Conservation (phyloP, 2,113 vertebrate species). For the Otus sunia region DNA sequence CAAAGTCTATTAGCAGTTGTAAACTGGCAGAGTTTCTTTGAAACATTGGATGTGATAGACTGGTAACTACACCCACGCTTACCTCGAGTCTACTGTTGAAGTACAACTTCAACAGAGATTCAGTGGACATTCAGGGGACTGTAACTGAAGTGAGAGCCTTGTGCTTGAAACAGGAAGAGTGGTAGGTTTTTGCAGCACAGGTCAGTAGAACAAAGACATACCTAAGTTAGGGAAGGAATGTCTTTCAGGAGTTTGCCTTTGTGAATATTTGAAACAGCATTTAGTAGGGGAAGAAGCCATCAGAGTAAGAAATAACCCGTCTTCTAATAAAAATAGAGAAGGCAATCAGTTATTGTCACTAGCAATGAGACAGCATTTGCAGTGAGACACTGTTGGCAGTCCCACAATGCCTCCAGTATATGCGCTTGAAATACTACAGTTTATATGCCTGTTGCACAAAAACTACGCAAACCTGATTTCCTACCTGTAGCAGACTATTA, state of each 20-base stretch:
- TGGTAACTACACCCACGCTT: not conserved
- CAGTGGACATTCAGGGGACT: not conserved
- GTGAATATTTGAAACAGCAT: not conserved
- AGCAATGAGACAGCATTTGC: not conserved
- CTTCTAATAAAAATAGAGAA: not conserved
- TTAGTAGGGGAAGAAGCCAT: not conserved
- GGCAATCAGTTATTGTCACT: not conserved
- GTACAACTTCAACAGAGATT: not conserved
- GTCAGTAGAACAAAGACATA: not conserved
- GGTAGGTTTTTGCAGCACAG: rapidly evolving
- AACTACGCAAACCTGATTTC: not conserved
- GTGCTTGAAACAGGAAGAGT: not conserved
- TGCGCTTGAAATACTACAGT: not conserved
- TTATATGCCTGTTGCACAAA: not conserved
- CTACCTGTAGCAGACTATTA: not conserved
- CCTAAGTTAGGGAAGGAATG: not conserved
- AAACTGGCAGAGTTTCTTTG: not conserved
- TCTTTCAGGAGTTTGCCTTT: not conserved
- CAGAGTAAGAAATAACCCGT: not conserved
- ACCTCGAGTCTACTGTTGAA: not conserved
- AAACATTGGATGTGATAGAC: not conserved
- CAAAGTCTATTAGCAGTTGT: not conserved
- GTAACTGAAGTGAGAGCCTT: not conserved
- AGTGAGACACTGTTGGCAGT: not conserved
- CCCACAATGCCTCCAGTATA: not conserved